These are phyloP conservation scores for Pristionchus mayeri DNA, from an alignment of 2,888 invertebrate genomes.

Conservation along the genomic window DNA sequence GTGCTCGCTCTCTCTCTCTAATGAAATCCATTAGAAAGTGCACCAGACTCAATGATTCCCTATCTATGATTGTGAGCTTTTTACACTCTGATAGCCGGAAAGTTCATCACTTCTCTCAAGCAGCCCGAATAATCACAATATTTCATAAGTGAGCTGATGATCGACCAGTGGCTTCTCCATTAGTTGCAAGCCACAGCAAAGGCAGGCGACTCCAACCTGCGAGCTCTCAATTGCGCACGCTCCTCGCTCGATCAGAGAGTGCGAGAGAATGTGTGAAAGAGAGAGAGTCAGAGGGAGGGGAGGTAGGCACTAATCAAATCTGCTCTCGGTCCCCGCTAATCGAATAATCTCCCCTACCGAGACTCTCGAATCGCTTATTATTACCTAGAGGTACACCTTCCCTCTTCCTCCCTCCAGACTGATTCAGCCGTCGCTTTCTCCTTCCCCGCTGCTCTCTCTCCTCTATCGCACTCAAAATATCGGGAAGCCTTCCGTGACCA, in stretches of 20 bases:
- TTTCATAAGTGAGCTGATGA: too few species aligned
- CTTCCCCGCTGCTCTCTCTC: neutral
- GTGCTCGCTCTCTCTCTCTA: neutral
- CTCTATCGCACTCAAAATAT: neutral
- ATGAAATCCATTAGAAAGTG: neutral
- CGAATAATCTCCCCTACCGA: slow-evolving; percentile 28
- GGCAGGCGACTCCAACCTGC: too few species aligned
- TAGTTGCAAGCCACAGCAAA: too few species aligned
- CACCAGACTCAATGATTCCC: slow-evolving; percentile 19
- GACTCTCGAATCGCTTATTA: slow-evolving; percentile 34
- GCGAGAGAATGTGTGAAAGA: neutral
- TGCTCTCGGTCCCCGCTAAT: slow-evolving; percentile 5
- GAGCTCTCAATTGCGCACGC: neutral
- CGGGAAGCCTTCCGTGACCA: slow-evolving; percentile 8
- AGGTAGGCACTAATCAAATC: slow-evolving; percentile 27
- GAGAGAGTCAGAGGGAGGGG: neutral
- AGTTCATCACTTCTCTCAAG: slow-evolving; percentile 22
- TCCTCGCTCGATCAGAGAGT: neutral
- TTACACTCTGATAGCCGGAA: slow-evolving; percentile 2
- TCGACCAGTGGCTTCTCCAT: too few species aligned
- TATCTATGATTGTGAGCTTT: too few species aligned
- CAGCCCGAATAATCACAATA: neutral
- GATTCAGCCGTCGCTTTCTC: neutral
- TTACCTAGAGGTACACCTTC: slow-evolving; percentile 19
- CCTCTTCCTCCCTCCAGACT: neutral